Evolutionary conservation across 2,888 invertebrate species (phyloP), one percentile per base, ranked within the genome.

Genomic region (Spodoptera littoralis): DNA sequence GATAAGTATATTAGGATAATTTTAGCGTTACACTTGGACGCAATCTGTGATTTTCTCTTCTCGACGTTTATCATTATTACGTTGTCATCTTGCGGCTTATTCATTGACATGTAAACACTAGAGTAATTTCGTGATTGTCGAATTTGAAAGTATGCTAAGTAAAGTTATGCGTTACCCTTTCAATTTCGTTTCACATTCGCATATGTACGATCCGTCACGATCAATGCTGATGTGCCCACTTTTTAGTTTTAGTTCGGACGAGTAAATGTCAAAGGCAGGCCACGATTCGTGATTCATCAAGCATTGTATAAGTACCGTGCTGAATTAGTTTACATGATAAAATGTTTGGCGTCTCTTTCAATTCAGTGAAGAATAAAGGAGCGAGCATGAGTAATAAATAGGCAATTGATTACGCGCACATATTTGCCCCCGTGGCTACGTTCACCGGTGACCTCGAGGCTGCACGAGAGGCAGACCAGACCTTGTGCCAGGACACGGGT

Each of bases 391-490:
- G 60, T 63, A 71, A 73, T 79, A 73, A 80, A 79, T 82, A 84
- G 66, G 68, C 70, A 65, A 86, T 87, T 82, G 85, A 87, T 85
- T 84, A 87, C 84, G 84, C 80, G 84, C 82, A 84, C 84, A 86
- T 84, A 85, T 87, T 88, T 88, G 86, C 82, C 82, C 82, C 85
- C 77, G 85, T 85, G 54, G 49, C 61, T 54, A 89, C 93, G 86
- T 92, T 93, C 93, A 92, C 93, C 76, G 85, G 76, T 77, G 92
- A 91, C 93, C 93, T 92, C 92, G 93, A 73, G 70, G 81, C 68
- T 68, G 80, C 83, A 80, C 81, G 84, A 84, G 85, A 80, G 81
- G 80, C 77, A 72, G 81, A 70, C 63, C 85, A 86, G 92, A 90
- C 93, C 93, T 92, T 92, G 92, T 84, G 70, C 70, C 85, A 81